Conservation (phyloP, 2,888 invertebrate genomes). For the Caenorhabditis sp. region DNA sequence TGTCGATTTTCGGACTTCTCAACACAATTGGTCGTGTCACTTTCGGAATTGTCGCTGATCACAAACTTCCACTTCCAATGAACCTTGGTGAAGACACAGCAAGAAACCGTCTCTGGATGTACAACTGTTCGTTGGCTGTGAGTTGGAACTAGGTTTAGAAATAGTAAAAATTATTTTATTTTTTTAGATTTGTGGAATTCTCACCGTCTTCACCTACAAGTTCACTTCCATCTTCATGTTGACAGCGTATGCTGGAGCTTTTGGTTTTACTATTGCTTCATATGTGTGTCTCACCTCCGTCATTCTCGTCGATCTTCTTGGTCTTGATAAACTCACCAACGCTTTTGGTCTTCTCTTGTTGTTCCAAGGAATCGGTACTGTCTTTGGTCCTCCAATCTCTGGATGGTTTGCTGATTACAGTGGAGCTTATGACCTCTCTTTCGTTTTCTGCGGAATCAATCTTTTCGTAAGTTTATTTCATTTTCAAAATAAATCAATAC, state of each 20-base stretch:
- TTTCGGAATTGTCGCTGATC: slow-evolving; percentile 78
- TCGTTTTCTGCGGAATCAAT: slow-evolving; percentile 82
- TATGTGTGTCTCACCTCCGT: slow-evolving; percentile 97
- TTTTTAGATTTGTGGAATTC: slow-evolving; percentile 82
- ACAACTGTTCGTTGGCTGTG: slow-evolving; percentile 85
- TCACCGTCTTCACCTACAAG: slow-evolving; percentile 84
- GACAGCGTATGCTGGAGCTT: slow-evolving; percentile 81
- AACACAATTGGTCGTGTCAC: slow-evolving; percentile 89
- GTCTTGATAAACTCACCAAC: slow-evolving; percentile 92
- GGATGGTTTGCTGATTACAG: slow-evolving; percentile 85
- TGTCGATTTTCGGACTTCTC: slow-evolving; percentile 73
- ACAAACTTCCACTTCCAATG: slow-evolving; percentile 75
- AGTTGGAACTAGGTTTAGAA: slow-evolving; percentile 9
- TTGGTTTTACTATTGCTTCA: slow-evolving; percentile 65
- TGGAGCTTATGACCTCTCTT: slow-evolving; percentile 84
- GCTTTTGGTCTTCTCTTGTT: slow-evolving; percentile 94
- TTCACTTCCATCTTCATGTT: slow-evolving; percentile 81
- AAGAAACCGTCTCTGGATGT: slow-evolving; percentile 88
- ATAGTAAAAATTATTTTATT: not conserved
- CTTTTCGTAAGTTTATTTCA: slow-evolving; percentile 58
- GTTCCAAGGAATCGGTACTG: slow-evolving; percentile 88
- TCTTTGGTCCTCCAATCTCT: slow-evolving; percentile 81
- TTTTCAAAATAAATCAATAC: not conserved
- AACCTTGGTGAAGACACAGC: slow-evolving; percentile 76
- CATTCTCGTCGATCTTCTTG: slow-evolving; percentile 92